Evolutionary conservation across 2,888 invertebrate genomes (phyloP).

Genomic region (Octonoba sinensis): DNA sequence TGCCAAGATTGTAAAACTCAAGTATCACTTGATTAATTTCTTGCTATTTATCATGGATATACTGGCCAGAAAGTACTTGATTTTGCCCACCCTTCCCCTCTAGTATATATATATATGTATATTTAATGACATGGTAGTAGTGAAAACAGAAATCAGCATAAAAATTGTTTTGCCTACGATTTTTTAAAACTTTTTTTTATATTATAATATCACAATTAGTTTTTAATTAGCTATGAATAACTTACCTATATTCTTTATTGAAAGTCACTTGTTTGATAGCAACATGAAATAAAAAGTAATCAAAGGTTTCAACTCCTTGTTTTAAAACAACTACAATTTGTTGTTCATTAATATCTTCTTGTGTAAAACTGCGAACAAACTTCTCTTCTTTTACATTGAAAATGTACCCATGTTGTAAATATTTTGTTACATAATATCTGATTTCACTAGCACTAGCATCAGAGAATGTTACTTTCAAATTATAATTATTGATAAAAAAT

Average conservation of each 20-base stretch:
- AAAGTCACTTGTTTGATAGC: constrained; percentile 17
- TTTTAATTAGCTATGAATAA: too few species aligned
- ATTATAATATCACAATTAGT: too few species aligned
- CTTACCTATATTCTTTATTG: constrained; percentile 36
- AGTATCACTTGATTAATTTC: too few species aligned
- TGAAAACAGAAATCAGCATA: too few species aligned
- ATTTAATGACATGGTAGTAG: too few species aligned
- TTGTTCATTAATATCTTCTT: constrained; percentile 70
- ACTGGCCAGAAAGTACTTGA: too few species aligned
- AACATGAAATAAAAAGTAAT: constrained; percentile 45
- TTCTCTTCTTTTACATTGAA: constrained; percentile 69
- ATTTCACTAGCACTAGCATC: constrained; percentile 68
- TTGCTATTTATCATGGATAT: too few species aligned
- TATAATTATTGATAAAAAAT: constrained; percentile 68
- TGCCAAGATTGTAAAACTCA: too few species aligned
- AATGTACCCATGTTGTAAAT: constrained; percentile 69
- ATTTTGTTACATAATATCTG: constrained; percentile 68
- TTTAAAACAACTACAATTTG: constrained; percentile 57
- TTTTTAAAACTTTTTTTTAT: too few species aligned
- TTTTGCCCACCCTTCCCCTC: too few species aligned
- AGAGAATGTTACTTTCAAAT: constrained; percentile 69
- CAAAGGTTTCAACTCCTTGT: constrained; percentile 11
- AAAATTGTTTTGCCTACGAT: too few species aligned
- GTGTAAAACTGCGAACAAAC: constrained; percentile 69
- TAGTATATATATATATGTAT: too few species aligned